phyloP scores from a whole-genome alignment of 2,888 invertebrate genomes.

The Synergus laeviventris region DNA sequence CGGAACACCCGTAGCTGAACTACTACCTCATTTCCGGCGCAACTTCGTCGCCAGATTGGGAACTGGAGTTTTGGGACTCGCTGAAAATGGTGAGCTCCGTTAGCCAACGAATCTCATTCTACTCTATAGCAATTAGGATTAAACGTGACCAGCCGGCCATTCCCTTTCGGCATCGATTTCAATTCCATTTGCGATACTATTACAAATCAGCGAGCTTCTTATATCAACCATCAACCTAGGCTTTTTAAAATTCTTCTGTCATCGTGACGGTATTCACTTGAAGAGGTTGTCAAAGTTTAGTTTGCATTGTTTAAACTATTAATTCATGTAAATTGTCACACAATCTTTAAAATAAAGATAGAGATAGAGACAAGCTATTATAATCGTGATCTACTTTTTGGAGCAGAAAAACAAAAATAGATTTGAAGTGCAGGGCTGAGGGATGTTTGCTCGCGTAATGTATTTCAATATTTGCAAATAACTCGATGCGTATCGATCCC shows the following conservation, averaged over 20 bases:
- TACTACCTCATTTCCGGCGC: slow-evolving; percentile 56
- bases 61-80: slow-evolving; percentile 50
- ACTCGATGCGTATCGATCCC: slow-evolving; percentile 9
- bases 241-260: background rate
- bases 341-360: no score
- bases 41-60: slow-evolving; percentile 56
- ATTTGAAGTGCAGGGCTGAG: background rate
- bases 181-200: slow-evolving; percentile 1
- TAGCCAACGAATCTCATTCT: slow-evolving; percentile 49
- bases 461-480: background rate
- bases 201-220: slow-evolving; percentile 4
- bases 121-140: slow-evolving; percentile 56
- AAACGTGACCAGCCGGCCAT: slow-evolving; percentile 53
- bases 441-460: background rate
- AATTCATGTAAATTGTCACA: no score
- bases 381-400: background rate
- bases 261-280: background rate
- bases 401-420: background rate
- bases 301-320: no score
- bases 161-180: slow-evolving; percentile 19
- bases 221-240: background rate
- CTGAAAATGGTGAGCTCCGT: slow-evolving; percentile 45
- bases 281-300: background rate
- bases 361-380: background rate
- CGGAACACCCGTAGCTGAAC: slow-evolving; percentile 53